Conservation (phyloP, 2,797 vertebrate genomes). For the Psittacula echo region DNA sequence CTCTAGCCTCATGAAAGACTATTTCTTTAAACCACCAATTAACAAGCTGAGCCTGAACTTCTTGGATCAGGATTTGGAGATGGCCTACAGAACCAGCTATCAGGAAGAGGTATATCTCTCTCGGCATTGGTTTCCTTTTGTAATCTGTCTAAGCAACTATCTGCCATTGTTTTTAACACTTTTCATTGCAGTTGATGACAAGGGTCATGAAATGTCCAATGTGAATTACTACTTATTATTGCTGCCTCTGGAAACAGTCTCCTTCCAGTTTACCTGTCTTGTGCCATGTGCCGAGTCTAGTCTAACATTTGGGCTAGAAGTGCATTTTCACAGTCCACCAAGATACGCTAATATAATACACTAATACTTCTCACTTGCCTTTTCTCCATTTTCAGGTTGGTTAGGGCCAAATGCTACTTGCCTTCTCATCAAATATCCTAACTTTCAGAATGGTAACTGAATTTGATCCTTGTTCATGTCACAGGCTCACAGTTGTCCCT, state of each 20-base stretch:
- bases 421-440: neutral
- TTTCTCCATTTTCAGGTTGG: neutral
- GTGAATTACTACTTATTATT: neutral
- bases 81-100: slow-evolving; percentile 91
- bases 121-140: neutral
- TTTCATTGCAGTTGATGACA: neutral
- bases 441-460: neutral
- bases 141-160: neutral
- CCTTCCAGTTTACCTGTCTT: neutral
- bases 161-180: neutral
- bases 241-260: neutral
- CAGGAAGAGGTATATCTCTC: slow-evolving; percentile 87
- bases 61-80: slow-evolving; percentile 89
- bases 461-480: neutral
- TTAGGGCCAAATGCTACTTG: neutral
- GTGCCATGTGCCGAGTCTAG: neutral
- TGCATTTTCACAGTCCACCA: neutral
- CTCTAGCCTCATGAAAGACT: slow-evolving; percentile 95
- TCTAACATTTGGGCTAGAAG: neutral
- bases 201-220: neutral
- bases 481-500: neutral
- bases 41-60: slow-evolving; percentile 97
- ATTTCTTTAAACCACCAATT: slow-evolving; percentile 99
- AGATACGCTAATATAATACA: neutral
- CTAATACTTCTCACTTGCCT: neutral